A percentile compares a stretch with the other conserved stretches of the same genome.
These are phyloP conservation scores for Cryptoblepharus egeriae DNA, from an alignment of 2,797 vertebrate genomes.

Conservation along the genomic window DNA sequence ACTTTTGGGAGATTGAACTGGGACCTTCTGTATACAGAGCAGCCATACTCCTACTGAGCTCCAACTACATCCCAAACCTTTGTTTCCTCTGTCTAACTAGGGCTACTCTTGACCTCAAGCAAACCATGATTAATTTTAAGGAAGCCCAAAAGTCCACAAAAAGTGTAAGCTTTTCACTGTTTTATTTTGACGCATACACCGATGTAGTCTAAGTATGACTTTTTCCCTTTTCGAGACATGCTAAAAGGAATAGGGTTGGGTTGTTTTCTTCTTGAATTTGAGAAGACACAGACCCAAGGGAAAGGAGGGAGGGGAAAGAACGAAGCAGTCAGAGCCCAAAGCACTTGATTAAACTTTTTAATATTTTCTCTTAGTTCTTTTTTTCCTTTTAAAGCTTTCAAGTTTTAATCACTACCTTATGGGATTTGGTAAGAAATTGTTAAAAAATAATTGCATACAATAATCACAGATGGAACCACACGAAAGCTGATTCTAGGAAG, in stretches of 20 bases:
- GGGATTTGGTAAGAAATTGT: constrained; percentile 61
- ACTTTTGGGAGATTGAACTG: no score
- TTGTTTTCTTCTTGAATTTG: constrained; percentile 40
- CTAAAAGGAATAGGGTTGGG: constrained; percentile 35
- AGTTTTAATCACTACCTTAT: constrained; percentile 66
- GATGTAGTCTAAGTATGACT: constrained; percentile 28
- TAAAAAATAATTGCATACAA: constrained; percentile 50
- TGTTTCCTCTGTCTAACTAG: neutral
- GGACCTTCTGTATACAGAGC: no score
- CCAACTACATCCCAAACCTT: no score
- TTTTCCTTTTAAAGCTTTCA: constrained; percentile 66
- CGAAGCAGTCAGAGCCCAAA: constrained; percentile 50
- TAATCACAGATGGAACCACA: constrained; percentile 51
- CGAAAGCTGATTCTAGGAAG: constrained; percentile 39
- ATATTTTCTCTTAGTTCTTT: constrained; percentile 52
- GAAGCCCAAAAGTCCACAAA: constrained; percentile 4
- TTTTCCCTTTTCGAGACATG: constrained; percentile 36
- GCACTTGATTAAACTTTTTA: constrained; percentile 54
- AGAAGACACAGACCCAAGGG: constrained; percentile 46
- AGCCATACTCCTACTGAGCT: no score
- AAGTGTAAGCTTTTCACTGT: neutral
- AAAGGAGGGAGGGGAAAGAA: constrained; percentile 28
- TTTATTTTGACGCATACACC: constrained; percentile 20
- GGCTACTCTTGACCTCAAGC: neutral
- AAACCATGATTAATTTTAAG: neutral